Evolutionary conservation across 2,888 invertebrate genomes (phyloP).

Genomic region (Chloroclysta siterata): DNA sequence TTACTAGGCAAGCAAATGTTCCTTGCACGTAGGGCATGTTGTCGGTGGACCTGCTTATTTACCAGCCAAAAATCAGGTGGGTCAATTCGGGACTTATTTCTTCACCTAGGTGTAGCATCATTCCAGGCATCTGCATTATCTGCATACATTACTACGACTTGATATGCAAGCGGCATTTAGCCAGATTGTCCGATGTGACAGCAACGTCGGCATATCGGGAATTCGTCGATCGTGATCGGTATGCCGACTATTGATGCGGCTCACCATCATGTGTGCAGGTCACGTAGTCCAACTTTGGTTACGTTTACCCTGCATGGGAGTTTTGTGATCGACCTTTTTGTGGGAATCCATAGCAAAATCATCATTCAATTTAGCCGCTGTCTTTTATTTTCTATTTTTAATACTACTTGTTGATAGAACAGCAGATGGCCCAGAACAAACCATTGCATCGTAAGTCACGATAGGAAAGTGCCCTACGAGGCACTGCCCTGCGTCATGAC

Average conservation of each 20-base stretch:
- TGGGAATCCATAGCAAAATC: not conserved
- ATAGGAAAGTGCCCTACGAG: too few relatives aligned
- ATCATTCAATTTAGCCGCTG: not conserved
- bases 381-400: not conserved
- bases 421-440: too few relatives aligned
- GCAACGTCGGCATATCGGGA: conserved; percentile 56
- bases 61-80: too few relatives aligned
- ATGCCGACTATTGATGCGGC: conserved; percentile 41
- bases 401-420: too few relatives aligned
- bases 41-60: too few relatives aligned
- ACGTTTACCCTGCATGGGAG: conserved; percentile 49
- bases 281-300: conserved; percentile 57
- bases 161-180: conserved; percentile 41
- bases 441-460: too few relatives aligned
- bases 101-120: conserved; percentile 14
- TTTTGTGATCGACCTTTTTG: conserved; percentile 19
- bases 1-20: too few relatives aligned
- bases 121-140: conserved; percentile 24
- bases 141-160: conserved; percentile 23
- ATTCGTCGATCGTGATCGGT: conserved; percentile 64
- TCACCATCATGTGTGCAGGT: conserved; percentile 43
- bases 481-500: too few relatives aligned
- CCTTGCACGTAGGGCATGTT: too few relatives aligned
- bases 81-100: too few relatives aligned
- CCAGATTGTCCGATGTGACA: conserved; percentile 53